These are phyloP conservation scores for Cotesia glomerata DNA, from an alignment of 1,140 invertebrate genomes.

Conservation along the genomic window DNA sequence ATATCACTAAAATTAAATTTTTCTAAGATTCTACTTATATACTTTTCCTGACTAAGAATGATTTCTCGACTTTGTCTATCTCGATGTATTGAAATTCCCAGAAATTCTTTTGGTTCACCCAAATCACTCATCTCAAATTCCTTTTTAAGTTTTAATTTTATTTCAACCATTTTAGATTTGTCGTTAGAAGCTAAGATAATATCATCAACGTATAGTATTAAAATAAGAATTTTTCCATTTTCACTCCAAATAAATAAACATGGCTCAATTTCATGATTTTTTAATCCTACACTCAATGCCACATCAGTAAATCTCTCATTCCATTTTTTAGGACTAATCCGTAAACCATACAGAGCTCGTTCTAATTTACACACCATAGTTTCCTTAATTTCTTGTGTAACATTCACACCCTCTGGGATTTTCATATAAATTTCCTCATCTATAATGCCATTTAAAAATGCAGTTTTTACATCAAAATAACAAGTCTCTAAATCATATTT, in stretches of 20 bases:
- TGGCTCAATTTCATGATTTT: slow-evolving; percentile 39
- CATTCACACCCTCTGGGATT: slow-evolving; percentile 41
- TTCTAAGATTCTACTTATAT: slow-evolving; percentile 21
- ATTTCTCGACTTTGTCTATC: slow-evolving; percentile 20
- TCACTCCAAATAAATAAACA: slow-evolving; percentile 47
- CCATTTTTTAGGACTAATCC: not conserved
- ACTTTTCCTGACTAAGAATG: slow-evolving; percentile 17
- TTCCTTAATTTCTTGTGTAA: not conserved
- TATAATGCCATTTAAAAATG: slow-evolving; percentile 48
- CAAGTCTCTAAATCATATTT: slow-evolving; percentile 36
- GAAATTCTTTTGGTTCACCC: slow-evolving; percentile 18
- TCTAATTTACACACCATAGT: slow-evolving; percentile 38
- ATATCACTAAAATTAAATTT: slow-evolving; percentile 22
- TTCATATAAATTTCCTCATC: slow-evolving; percentile 58
- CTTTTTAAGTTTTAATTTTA: slow-evolving; percentile 7
- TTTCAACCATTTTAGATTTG: slow-evolving; percentile 5
- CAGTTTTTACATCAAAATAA: slow-evolving; percentile 53
- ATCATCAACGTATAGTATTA: slow-evolving; percentile 26
- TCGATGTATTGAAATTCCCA: slow-evolving; percentile 20
- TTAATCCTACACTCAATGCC: slow-evolving; percentile 26
- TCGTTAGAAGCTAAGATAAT: slow-evolving; percentile 22
- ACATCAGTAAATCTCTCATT: slow-evolving; percentile 32
- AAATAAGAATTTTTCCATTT: slow-evolving; percentile 10
- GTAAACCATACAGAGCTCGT: slow-evolving; percentile 42
- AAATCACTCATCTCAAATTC: slow-evolving; percentile 23